Evolutionary conservation across 1,140 invertebrate species (phyloP), one percentile per base, ranked within the genome.

Genomic region (Rhynchophorus ferrugineus): DNA sequence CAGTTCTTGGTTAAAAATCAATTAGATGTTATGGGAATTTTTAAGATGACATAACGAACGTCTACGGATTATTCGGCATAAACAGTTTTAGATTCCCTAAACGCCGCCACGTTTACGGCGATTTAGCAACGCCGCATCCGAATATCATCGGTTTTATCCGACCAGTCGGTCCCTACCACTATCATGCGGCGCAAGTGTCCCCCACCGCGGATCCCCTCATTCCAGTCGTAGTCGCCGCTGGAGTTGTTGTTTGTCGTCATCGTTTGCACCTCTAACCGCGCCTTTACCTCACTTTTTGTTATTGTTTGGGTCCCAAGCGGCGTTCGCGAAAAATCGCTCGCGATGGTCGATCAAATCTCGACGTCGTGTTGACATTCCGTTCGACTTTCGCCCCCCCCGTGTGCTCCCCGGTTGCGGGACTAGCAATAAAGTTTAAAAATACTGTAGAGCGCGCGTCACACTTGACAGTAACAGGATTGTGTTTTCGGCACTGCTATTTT

Each of bases 361-460:
- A n/a, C n/a, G n/a, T n/a, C n/a, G n/a, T n/a, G n/a, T n/a, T n/a
- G n/a, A n/a, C n/a, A n/a, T n/a, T n/a, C n/a, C n/a, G n/a, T n/a
- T n/a, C n/a, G n/a, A n/a, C n/a, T n/a, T n/a, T n/a, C n/a, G n/a
- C n/a, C n/a, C n/a, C n/a, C n/a, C n/a, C n/a, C n/a, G n/a, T n/a
- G n/a, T n/a, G n/a, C n/a, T n/a, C n/a, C n/a, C n/a, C n/a, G n/a
- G n/a, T n/a, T n/a, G n/a, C n/a, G n/a, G n/a, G n/a, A n/a, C n/a
- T n/a, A n/a, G n/a, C n/a, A 35, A 48, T 39, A 48, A 48, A 37
- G 38, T 48, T 48, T 48, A 39, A 48, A 39, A 48, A 39, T 48
- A 39, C 46, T 48, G 37, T 24, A 14, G 13, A 37, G 41, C 11
- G 18, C 46, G 46, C 46, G 35, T 48, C 46, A 39, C 29, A 21